phyloP scores from a whole-genome alignment of 64 coral and sea anemone species.

The Orbicella faveolata region DNA sequence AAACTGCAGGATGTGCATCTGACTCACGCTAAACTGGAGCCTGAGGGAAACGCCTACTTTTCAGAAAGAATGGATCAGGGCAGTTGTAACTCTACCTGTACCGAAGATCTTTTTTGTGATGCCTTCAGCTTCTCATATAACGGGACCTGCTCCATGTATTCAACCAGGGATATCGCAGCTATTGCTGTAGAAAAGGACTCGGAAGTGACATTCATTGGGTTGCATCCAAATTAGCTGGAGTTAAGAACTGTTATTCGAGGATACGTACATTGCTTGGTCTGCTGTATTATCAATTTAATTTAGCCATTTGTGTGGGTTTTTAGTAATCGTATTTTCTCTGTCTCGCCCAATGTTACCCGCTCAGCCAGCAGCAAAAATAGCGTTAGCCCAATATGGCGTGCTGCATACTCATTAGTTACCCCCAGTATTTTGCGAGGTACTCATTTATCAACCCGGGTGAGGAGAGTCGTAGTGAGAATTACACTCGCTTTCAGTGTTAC shows the following conservation, averaged over 20 bases:
- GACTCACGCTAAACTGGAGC: background rate
- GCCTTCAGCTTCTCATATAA: background rate
- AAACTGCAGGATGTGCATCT: background rate
- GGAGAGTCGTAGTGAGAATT: too few species aligned
- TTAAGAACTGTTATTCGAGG: background rate
- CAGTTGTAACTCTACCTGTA: background rate
- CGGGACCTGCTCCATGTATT: background rate
- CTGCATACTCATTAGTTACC: too few species aligned
- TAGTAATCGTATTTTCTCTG: too few species aligned
- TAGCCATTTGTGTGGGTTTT: too few species aligned
- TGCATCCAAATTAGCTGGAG: background rate
- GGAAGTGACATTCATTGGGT: background rate
- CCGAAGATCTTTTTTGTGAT: background rate
- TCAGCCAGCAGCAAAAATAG: too few species aligned
- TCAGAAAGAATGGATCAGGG: background rate
- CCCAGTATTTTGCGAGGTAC: too few species aligned
- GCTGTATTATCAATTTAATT: too few species aligned
- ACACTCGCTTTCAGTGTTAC: too few species aligned
- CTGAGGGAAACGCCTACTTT: background rate
- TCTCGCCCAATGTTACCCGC: too few species aligned
- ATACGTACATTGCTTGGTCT: too few species aligned
- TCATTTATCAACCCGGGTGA: too few species aligned
- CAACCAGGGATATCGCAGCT: background rate
- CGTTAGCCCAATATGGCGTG: too few species aligned
- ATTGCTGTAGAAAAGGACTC: background rate